These are phyloP conservation scores for Piscicola geometra DNA, from an alignment of 2,888 invertebrate genomes.

Conservation along the genomic window DNA sequence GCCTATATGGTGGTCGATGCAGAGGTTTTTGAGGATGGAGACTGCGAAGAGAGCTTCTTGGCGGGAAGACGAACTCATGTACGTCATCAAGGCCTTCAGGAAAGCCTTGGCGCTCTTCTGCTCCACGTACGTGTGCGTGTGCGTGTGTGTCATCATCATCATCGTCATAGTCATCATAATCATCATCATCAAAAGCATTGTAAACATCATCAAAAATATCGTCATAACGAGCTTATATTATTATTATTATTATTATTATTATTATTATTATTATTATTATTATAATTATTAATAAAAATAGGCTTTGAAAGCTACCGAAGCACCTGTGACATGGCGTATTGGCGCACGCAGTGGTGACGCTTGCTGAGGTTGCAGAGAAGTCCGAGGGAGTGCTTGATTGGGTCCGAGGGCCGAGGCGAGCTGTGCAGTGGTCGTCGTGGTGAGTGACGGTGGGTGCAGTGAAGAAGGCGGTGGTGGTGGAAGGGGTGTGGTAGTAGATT, in stretches of 20 bases:
- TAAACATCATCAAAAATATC: background rate
- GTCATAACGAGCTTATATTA: no score
- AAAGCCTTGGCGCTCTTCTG: slow-evolving; percentile 46
- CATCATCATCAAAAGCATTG: background rate
- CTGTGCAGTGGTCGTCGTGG: no score
- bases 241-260: no score
- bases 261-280: no score
- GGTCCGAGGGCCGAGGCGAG: background rate
- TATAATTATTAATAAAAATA: no score
- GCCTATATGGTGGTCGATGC: slow-evolving; percentile 49
- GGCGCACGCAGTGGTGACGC: background rate
- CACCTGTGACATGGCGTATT: slow-evolving; percentile 2
- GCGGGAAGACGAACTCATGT: slow-evolving; percentile 43
- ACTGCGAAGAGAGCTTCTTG: slow-evolving; percentile 47
- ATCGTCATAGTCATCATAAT: no score
- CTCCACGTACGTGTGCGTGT: no score
- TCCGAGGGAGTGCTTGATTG: background rate
- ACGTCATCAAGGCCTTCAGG: slow-evolving; percentile 46
- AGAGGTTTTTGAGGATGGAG: slow-evolving; percentile 48
- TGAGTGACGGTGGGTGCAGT: background rate
- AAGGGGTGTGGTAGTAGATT: background rate
- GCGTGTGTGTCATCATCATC: no score
- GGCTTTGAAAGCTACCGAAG: background rate
- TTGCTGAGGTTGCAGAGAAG: background rate
- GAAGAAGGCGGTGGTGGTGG: background rate